Base-by-base conservation (phyloP, 2,113 vertebrate species). In the Ptilorrhoa leucosticta region DNA sequence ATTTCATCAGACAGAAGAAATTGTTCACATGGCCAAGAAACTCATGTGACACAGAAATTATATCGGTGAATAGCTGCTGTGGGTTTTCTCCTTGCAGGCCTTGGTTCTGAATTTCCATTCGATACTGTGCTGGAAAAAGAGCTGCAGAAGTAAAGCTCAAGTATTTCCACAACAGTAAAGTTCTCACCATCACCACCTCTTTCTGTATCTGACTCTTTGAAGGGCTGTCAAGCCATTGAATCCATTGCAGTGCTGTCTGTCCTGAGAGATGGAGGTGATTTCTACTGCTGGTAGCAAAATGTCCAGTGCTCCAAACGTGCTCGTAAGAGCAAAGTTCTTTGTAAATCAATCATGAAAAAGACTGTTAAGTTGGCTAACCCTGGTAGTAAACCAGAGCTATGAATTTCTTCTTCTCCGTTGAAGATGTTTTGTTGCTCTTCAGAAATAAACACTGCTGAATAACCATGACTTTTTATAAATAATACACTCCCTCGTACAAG, bases 381-480 rank as follows among this genome's bases (percentile, higher is more conserved):
- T 70, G 57, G 72, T 84, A 78, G 72, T 81, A 92, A 88, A 90
- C 44, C 69, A 83, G 68, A 96, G 72, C 64, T 93, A 89, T 21
- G 28, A 84, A 93, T 96, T 96, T 93, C 72, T 95, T 93, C 69
- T 63, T 93, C 54, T 93, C 75, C 70, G 53, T 76, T 37, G 56
- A 83, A 95, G 56, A 54, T 18, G 8, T 84, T 93, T 90, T 75
- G 90, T 93, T 96, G 61, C 60, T 96, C 31, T 93, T 97, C 83
- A 92, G 83, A 79, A 95, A 96, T 81, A 93, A 97, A 94, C 80
- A 89, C 71, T 71, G 64, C 69, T 93, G 95, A 95, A 93, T 97
- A 96, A 94, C 88, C 86, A 89, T 90, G 92, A 61, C 68, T 92
- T 89, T 92, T 77, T 90, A 89, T 94, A 92, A 92, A 95, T 94